Base-by-base conservation (phyloP, 2,888 invertebrate species). In the Heliconius sara region DNA sequence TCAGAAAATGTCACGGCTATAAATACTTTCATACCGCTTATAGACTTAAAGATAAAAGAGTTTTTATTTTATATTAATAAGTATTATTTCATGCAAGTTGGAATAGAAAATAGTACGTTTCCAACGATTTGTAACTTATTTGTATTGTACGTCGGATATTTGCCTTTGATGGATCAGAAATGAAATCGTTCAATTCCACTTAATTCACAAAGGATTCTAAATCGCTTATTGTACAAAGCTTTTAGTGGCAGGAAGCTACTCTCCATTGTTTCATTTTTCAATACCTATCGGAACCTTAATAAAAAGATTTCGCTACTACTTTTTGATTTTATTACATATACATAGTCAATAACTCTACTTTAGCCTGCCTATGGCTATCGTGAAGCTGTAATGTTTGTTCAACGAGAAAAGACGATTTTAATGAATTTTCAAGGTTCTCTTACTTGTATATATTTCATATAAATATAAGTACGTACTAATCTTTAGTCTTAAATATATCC, bases 1-100 rank as follows among this genome's bases (percentile, higher is more conserved):
- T 47, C 67, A 68, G 47, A 70, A 79, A 79, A 79, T 79, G 75
- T 47, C 79, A 75, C 68, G 63, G 75, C 75, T 79, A 68, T 79
- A 57, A 68, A 70, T 66, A 70, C 25, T 13, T 27, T 75, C 68
- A 47, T 60, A 43, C 22, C 16, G 43, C 3, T 30, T 43, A 75
- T 34, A 12, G 30, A 78, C 43, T 57, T 71, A 52, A 73, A 60
- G n/a, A 34, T n/a, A 34, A 72, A 57, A 57, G 57, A 57, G 10
- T 25, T 13, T 70, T 71, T 19, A 52, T 72, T 52, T 52, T 72
- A n/a, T 66, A 27, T 30, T 30, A 68, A n/a, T 68, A 68, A n/a
- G 12, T 68, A 22, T 52, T 52, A 22, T 52, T 39, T 39, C 16
- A 68, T 68, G n/a, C 39, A 68, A n/a, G 12, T 68, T 68, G 22